A percentile compares a stretch with the other conserved stretches of the same genome.
These are phyloP conservation scores for Papilio polytes DNA, from an alignment of 1,140 invertebrate genomes.

Conservation along the genomic window DNA sequence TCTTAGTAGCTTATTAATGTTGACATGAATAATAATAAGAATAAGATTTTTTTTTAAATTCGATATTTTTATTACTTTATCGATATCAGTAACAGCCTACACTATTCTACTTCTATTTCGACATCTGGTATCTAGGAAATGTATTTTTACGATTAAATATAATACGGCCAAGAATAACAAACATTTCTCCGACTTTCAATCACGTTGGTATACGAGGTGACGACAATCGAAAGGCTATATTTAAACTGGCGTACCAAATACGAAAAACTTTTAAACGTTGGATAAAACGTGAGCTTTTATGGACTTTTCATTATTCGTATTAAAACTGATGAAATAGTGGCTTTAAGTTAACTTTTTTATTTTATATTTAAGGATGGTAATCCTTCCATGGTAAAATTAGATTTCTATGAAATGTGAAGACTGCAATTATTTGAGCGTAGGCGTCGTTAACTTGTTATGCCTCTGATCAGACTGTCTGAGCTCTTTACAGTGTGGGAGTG, in stretches of 20 bases:
- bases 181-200: constrained; percentile 22
- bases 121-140: constrained; percentile 7
- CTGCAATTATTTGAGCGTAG: not conserved
- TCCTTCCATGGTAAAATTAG: not conserved
- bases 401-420: not conserved
- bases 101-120: not conserved
- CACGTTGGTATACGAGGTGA: constrained; percentile 19
- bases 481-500: not conserved
- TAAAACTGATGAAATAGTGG: no score
- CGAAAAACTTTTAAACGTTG: not conserved
- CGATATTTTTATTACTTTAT: not conserved
- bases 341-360: no score
- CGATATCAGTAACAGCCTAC: not conserved
- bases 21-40: not conserved
- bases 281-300: not conserved
- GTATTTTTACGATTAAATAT: constrained; percentile 27
- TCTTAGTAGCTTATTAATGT: not conserved
- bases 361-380: not conserved
- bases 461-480: constrained; percentile 35
- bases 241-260: not conserved
- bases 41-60: no score
- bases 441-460: constrained; percentile 15
- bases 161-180: constrained; percentile 21
- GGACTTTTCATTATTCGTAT: not conserved
- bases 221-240: not conserved